phyloP scores from a whole-genome alignment of 2,888 invertebrate species.

The Eledona agricola region DNA sequence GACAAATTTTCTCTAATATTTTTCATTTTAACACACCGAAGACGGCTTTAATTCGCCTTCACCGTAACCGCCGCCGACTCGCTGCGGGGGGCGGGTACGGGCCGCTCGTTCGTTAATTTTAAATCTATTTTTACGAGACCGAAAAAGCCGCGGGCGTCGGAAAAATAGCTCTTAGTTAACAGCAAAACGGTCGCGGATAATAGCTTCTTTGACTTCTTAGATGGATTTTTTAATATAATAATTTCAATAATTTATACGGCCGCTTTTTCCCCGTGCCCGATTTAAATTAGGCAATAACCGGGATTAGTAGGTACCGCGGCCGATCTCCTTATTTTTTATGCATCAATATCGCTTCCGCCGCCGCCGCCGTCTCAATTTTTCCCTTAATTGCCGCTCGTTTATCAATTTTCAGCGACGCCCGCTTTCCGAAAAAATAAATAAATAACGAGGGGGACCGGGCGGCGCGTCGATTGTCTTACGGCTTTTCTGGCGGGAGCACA shows the following conservation, averaged over 20 bases:
- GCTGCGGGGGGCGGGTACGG: constrained; percentile 16
- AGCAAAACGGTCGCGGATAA: constrained; percentile 61
- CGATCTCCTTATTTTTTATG: constrained; percentile 53
- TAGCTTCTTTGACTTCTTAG: constrained; percentile 75
- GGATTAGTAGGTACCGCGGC: constrained; percentile 56
- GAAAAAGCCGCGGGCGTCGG: constrained; percentile 54
- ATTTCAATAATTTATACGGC: constrained; percentile 69
- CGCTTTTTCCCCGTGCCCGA: constrained; percentile 51
- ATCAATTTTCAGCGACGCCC: constrained; percentile 56
- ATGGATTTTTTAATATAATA: constrained; percentile 80
- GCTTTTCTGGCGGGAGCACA: too few species aligned
- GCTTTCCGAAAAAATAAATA: too few species aligned
- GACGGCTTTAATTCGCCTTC: not conserved
- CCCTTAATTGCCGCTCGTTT: constrained; percentile 53
- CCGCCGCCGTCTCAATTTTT: constrained; percentile 40
- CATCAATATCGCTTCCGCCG: constrained; percentile 50
- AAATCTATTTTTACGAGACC: constrained; percentile 53
- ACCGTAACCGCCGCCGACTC: not conserved
- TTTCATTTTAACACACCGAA: constrained; percentile 9
- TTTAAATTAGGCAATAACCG: constrained; percentile 64
- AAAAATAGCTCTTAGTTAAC: constrained; percentile 62
- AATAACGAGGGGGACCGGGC: too few species aligned
- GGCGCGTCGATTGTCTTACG: too few species aligned
- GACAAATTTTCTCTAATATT: too few species aligned
- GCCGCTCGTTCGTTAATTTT: constrained; percentile 50